These are phyloP conservation scores for Drosophila neutralis DNA, from an alignment of 2,888 invertebrate species.

Conservation along the genomic window DNA sequence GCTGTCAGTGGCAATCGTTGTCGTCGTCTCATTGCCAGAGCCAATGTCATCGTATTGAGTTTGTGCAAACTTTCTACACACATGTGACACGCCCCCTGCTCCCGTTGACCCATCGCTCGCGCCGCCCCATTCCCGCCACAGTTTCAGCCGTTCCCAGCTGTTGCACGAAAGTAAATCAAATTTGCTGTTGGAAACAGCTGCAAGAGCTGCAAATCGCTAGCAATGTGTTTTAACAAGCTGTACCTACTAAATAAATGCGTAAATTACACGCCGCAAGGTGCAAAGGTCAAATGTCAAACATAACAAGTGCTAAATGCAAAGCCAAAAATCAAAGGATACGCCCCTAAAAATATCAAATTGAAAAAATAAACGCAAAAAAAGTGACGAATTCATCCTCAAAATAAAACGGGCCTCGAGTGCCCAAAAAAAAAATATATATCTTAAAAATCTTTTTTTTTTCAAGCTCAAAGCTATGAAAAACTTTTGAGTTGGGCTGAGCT, in stretches of 20 bases:
- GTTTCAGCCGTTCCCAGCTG: slow-evolving; percentile 26
- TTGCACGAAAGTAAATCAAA: slow-evolving; percentile 32
- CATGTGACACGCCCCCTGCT: slow-evolving; percentile 2
- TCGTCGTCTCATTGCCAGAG: slow-evolving; percentile 57
- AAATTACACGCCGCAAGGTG: slow-evolving; percentile 33
- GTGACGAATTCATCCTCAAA: slow-evolving; percentile 13
- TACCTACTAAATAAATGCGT: slow-evolving; percentile 61
- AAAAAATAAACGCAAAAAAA: slow-evolving; percentile 8
- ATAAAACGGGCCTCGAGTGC: background rate
- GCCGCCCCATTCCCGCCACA: slow-evolving; percentile 6
- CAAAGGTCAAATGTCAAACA: slow-evolving; percentile 52
- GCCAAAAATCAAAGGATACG: slow-evolving; percentile 24
- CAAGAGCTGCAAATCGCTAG: slow-evolving; percentile 28
- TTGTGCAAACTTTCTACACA: slow-evolving; percentile 34
- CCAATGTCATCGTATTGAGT: slow-evolving; percentile 42
- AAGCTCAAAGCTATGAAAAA: slow-evolving; percentile 11
- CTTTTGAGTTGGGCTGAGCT: slow-evolving; percentile 20
- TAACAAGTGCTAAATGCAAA: slow-evolving; percentile 28
- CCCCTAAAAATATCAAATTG: slow-evolving; percentile 1
- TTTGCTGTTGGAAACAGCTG: slow-evolving; percentile 47
- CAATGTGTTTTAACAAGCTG: slow-evolving; percentile 68
- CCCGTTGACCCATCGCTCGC: background rate
- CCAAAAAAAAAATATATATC: background rate
- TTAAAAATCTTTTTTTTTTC: slow-evolving; percentile 3
- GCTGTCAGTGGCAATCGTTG: slow-evolving; percentile 49